Base-by-base conservation (phyloP, 2,113 vertebrate species). In the Callopanchax toddi region DNA sequence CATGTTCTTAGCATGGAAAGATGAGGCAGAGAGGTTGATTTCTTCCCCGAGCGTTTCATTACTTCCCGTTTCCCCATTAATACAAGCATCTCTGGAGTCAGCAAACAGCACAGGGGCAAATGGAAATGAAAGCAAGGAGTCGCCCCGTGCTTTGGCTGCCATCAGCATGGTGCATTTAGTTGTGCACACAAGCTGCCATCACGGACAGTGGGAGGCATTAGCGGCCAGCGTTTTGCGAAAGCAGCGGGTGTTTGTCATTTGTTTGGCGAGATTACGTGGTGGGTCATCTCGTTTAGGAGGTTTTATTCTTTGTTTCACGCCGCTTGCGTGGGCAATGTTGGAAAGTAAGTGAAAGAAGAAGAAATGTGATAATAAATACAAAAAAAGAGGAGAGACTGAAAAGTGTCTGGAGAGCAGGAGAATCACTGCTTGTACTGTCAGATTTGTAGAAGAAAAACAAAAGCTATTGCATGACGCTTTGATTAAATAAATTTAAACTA, bases 211-310 rank as follows among this genome's bases (percentile, higher is more conserved):
- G 84, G 79, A 60, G 65, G 51, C 62, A 74, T 75, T 71, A 58
- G 71, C 70, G 37, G 66, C 65, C 58, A 13, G 52, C 23, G 18
- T 74, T 81, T 75, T 18, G 40, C 70, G 50, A 60, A 79, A 76
- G 51, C 79, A 80, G 82, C 72, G 63, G 82, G 80, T 60, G 78
- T 67, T 76, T 57, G 29, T 73, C 67, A 72, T 87, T 89, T 87
- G 82, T 89, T 89, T 89, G 79, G 69, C 23, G 16, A 87, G 85
- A 91, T 90, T 89, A 86, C 81, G 85, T 81, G 87, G 78, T 79
- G 76, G 76, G 76, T 79, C 78, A 85, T 86, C 81, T 85, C 21
- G 67, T 89, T 88, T 71, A 68, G 78, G 79, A 74, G 53, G 73
- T 69, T 83, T 87, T 78, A 75, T 84, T 83, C 70, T 86, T 83